Evolutionary conservation across 2,888 invertebrate genomes (phyloP).

Genomic region (Halictus quadricinctus): DNA sequence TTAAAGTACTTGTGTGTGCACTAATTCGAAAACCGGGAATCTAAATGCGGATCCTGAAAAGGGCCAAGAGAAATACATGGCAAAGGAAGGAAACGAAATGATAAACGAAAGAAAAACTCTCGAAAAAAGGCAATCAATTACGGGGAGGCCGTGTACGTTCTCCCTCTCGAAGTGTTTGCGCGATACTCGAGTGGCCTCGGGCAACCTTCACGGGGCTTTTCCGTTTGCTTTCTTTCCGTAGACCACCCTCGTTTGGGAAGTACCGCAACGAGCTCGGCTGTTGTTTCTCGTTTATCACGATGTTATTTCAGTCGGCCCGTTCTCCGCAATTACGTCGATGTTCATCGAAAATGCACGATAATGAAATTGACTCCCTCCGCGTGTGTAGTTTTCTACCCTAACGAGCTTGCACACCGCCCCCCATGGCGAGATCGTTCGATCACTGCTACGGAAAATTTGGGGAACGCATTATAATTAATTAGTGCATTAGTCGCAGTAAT

Average conservation of each 20-base stretch:
- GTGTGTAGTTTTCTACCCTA: constrained; percentile 31
- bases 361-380: constrained; percentile 37
- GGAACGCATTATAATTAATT: not conserved
- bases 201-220: constrained; percentile 62
- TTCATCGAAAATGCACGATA: constrained; percentile 49
- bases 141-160: constrained; percentile 57
- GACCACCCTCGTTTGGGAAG: constrained; percentile 52
- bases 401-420: not conserved
- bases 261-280: constrained; percentile 39
- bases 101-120: constrained; percentile 46
- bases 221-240: constrained; percentile 69
- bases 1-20: not conserved
- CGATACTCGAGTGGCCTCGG: constrained; percentile 68
- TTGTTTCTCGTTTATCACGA: constrained; percentile 70
- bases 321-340: constrained; percentile 40
- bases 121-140: constrained; percentile 76
- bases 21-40: not conserved
- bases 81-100: constrained; percentile 16
- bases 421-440: not conserved
- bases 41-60: not conserved
- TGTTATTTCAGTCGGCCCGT: constrained; percentile 69
- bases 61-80: not conserved
- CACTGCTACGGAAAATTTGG: not conserved
- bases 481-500: not conserved
- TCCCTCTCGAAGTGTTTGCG: constrained; percentile 73